Base-by-base conservation (phyloP, 2,888 invertebrate genomes). In the Hypena proboscidalis region DNA sequence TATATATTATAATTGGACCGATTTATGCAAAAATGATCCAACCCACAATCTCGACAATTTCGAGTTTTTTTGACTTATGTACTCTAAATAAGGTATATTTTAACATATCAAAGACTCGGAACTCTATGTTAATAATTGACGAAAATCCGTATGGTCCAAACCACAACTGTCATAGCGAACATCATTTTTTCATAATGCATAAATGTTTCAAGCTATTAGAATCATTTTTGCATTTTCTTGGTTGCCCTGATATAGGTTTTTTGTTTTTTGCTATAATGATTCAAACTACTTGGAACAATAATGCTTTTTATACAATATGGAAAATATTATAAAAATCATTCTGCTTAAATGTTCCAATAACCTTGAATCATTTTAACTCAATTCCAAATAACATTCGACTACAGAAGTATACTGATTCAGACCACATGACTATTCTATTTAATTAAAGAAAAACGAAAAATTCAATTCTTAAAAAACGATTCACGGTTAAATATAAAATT, bases 51-150 rank as follows among this genome's bases (percentile, higher is more conserved):
- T 36, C 27, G 19, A 26, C 25, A 36, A 26, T 31, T 31, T 31
- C 31, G 31, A 39, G 19, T 23, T 39, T 39, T 31, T 39, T 22
- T 11, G 31, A 39, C 38, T 3, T 39, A 39, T 39, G 31, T 9
- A 31, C 21, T 29, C 10, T 9, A 14, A 29, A 37, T 37, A 27
- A 29, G 37, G 37, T 29, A 29, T 29, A 29, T 37, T 37, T 38
- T 38, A 17, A 30, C 38, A 23, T 37, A 22, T 37, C 29, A 37
- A 37, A 37, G 29, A 22, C 37, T 37, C 14, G 14, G n/a, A 29
- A 13, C 22, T 36, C 27, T 27, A 27, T 27, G 13, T 25, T 27
- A 27, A 27, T n/a, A 26, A 36, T 36, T 20, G 27, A 13, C 20
- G 34, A 20, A 36, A 36, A 36, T 27, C 20, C 36, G 8, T 27